Percentiles rank a stretch among this genome's conserved stretches.
Conservation (phyloP, 2,113 vertebrate genomes). For the Promerops cafer region DNA sequence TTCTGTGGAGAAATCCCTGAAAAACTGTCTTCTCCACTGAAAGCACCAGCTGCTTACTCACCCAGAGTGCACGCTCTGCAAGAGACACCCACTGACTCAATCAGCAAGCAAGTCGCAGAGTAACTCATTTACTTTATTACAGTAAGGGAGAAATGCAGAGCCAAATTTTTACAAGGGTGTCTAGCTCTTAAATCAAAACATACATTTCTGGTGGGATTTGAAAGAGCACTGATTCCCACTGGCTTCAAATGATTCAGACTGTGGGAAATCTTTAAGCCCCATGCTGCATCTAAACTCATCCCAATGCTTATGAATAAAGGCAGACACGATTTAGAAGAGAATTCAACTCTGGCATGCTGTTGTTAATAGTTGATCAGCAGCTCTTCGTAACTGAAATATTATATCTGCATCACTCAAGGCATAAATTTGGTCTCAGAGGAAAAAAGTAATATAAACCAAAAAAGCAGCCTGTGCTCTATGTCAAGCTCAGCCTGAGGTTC, state of each 20-base stretch:
- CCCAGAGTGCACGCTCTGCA: not conserved
- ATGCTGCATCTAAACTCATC: not conserved
- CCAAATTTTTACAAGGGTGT: not conserved
- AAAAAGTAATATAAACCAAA: not conserved
- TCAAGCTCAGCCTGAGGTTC: not conserved
- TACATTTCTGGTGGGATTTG: not conserved
- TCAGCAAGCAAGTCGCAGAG: not conserved
- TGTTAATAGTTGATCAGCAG: not conserved
- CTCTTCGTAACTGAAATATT: not conserved
- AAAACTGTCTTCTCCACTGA: not conserved
- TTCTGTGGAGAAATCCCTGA: not conserved
- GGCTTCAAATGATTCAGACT: not conserved
- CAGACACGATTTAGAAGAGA: not conserved
- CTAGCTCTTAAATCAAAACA: not conserved
- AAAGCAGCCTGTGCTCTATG: not conserved
- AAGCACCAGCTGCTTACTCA: constrained; percentile 3
- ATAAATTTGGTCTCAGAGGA: not conserved
- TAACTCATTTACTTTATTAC: constrained; percentile 15
- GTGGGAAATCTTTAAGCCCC: not conserved
- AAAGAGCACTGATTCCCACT: not conserved
- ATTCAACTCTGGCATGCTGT: not conserved
- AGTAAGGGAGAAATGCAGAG: not conserved
- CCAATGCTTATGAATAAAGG: not conserved
- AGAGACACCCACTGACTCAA: not conserved
- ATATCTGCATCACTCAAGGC: not conserved